Evolutionary conservation across 2,888 invertebrate genomes (phyloP), one percentile per base, ranked within the genome.

Genomic region (Catocala sponsa): DNA sequence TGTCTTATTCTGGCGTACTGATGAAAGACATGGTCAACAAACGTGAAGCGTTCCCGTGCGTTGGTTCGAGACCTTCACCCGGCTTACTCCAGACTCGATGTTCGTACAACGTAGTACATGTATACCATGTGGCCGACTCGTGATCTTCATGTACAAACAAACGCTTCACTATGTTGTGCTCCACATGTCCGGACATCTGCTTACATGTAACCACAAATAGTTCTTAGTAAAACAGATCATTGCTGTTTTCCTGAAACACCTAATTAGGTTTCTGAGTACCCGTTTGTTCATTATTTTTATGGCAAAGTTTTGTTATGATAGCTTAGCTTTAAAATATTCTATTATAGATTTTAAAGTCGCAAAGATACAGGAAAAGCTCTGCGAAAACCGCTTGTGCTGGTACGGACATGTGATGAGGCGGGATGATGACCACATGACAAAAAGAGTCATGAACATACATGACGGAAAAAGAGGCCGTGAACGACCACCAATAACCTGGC

Each of bases 61-160:
- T 57, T 55, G 55, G 48, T 12, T 48, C 12, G 32, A 59, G 42
- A n/a, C 43, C 59, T 59, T 59, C 59, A 43, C 47, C 53, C 52
- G 33, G 41, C 53, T 42, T 13, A 15, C 13, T 41, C 47, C 13
- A 50, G 35, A 10, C 10, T 33, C 5, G 25, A 2, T 43, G 25
- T 13, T 46, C 44, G 25, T 42, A 52, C 41, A 6, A 32, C 38
- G 46, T 46, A 54, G 46, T 38, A 32, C 35, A 7, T 6, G 9
- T 7, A n/a, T n/a, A 13, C 32, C 13, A 52, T 46, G 25, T 47
- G 46, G 44, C 44, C 15, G 33, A 10, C 4, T 6, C 25, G 32
- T 55, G 35, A 49, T 42, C 42, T 42, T n/a, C 9, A 43, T 11
- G 10, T 43, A 46, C 46, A 46, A 46, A 46, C 35, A 54, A 54